These are phyloP conservation scores for Smittia aterrima DNA, from an alignment of 2,888 invertebrate species.

Conservation along the genomic window DNA sequence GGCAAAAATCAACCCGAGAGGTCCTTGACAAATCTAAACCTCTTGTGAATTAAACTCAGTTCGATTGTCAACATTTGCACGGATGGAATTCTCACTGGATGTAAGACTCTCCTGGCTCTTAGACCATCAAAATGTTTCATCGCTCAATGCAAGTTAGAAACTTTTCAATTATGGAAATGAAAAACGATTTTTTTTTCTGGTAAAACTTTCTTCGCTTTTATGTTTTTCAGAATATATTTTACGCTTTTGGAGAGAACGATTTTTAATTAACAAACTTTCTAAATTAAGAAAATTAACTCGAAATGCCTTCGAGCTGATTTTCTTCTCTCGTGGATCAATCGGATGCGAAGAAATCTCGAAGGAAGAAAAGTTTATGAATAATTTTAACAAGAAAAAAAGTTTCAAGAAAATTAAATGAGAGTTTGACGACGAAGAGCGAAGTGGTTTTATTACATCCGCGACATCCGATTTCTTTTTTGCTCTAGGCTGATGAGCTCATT, in stretches of 20 bases:
- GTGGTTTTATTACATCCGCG: background rate
- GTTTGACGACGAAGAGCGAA: background rate
- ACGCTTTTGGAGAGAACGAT: background rate
- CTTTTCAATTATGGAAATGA: too few relatives aligned
- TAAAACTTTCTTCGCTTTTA: too few relatives aligned
- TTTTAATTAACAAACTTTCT: conserved; percentile 41
- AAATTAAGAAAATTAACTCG: conserved; percentile 41
- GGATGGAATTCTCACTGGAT: too few relatives aligned
- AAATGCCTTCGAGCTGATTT: conserved; percentile 10
- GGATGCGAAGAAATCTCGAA: background rate
- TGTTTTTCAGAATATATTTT: too few relatives aligned
- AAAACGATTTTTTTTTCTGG: too few relatives aligned
- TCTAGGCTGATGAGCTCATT: too few relatives aligned
- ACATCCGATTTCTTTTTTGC: too few relatives aligned
- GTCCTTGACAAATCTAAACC: background rate
- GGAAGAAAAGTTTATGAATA: background rate
- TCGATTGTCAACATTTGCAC: too few relatives aligned
- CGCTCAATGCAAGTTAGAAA: too few relatives aligned
- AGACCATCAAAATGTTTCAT: too few relatives aligned
- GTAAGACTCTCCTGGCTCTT: too few relatives aligned
- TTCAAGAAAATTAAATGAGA: background rate
- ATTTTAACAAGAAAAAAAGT: background rate
- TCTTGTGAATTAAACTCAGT: background rate
- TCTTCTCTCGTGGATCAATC: background rate
- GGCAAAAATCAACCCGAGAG: background rate